phyloP scores from a whole-genome alignment of 1,140 invertebrate species.

The Conopomorpha cramerella region DNA sequence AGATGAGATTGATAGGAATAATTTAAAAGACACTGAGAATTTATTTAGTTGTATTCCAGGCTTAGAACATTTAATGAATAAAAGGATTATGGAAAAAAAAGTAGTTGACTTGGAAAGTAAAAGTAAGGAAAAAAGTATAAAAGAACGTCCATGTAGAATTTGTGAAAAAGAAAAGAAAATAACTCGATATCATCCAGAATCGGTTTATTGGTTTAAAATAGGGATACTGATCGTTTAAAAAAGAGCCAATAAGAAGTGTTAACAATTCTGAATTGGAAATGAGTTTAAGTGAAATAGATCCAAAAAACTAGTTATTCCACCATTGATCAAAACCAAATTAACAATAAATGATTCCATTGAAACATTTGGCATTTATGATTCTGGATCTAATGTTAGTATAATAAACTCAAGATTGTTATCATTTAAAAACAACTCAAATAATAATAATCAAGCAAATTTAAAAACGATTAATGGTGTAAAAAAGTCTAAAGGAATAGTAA shows the following conservation, averaged over 20 bases:
- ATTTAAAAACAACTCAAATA: slow-evolving; percentile 11
- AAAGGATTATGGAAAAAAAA: slow-evolving; percentile 9
- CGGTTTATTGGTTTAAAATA: slow-evolving; percentile 16
- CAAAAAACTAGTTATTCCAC: too few relatives aligned
- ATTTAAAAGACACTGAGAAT: slow-evolving; percentile 13
- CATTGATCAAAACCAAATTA: slow-evolving; percentile 22
- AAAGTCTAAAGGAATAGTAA: slow-evolving; percentile 13
- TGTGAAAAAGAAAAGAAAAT: slow-evolving; percentile 19
- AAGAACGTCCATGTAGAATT: slow-evolving; percentile 14
- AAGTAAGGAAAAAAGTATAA: slow-evolving; percentile 10
- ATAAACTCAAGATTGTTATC: slow-evolving; percentile 22
- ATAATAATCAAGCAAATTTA: slow-evolving; percentile 10
- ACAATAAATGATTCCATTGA: slow-evolving; percentile 18
- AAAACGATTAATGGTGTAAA: slow-evolving; percentile 21
- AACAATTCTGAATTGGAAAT: slow-evolving; percentile 17
- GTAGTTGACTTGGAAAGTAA: slow-evolving; percentile 7
- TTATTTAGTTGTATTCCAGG: slow-evolving; percentile 14
- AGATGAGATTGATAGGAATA: slow-evolving; percentile 18
- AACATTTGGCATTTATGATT: slow-evolving; percentile 20
- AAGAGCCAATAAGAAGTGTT: slow-evolving; percentile 10
- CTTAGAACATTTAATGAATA: slow-evolving; percentile 17
- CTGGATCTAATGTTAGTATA: slow-evolving; percentile 18
- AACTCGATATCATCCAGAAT: slow-evolving; percentile 16
- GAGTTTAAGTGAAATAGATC: slow-evolving; percentile 12
- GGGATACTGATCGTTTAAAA: too few relatives aligned